A percentile compares a stretch with the other conserved stretches of the same genome.
phyloP scores from a whole-genome alignment of 1,140 invertebrate species.

The Bombus sibiricus region DNA sequence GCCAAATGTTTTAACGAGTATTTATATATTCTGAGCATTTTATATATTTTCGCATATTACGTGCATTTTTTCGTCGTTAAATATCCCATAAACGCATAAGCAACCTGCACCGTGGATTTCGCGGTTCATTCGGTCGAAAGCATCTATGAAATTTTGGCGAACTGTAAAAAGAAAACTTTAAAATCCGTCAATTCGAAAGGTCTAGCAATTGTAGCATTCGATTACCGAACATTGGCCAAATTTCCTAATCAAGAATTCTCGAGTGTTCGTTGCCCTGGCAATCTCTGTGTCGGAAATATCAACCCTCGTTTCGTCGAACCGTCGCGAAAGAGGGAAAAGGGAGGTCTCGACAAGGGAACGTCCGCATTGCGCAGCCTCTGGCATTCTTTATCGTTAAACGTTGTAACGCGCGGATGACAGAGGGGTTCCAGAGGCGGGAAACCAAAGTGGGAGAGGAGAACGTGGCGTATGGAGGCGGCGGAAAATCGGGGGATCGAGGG shows the following conservation, averaged over 20 bases:
- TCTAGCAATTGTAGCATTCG: no score
- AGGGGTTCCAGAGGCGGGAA: constrained; percentile 27
- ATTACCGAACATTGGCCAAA: background rate
- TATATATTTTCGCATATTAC: no score
- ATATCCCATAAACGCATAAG: no score
- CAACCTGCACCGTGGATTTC: no score
- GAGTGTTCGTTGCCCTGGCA: background rate
- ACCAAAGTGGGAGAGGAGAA: background rate
- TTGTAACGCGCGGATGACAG: constrained; percentile 40
- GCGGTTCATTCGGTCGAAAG: no score
- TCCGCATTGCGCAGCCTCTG: constrained; percentile 42
- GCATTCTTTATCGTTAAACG: constrained; percentile 53
- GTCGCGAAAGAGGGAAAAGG: background rate
- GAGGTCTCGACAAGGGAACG: background rate
- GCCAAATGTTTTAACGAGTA: no score
- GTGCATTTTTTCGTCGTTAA: no score
- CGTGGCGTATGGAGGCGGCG: background rate
- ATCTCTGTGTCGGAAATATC: background rate
- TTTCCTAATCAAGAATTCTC: background rate
- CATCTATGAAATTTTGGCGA: no score
- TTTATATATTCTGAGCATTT: no score
- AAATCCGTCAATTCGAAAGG: no score
- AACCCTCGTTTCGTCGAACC: background rate
- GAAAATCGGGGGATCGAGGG: background rate
- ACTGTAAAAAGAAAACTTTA: no score